A percentile compares a stretch with the other conserved stretches of the same genome.
Conservation (phyloP, 2,797 vertebrate species). For the Rhadinocentrus ornatus region DNA sequence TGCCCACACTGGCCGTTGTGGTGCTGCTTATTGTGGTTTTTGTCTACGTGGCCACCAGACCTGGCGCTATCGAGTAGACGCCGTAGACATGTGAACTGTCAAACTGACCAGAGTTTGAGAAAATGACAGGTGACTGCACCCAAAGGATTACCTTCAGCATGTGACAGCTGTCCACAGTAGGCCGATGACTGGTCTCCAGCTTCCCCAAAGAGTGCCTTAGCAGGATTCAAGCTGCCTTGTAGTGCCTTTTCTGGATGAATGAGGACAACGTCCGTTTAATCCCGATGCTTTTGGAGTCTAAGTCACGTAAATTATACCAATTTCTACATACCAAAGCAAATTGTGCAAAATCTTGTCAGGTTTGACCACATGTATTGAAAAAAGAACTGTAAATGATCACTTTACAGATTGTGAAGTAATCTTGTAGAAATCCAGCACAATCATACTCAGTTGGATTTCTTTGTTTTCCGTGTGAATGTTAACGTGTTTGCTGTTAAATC, state of each 20-base stretch:
- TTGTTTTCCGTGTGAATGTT: neutral
- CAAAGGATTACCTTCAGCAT: slow-evolving; percentile 44
- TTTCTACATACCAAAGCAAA: neutral
- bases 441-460: neutral
- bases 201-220: slow-evolving; percentile 44
- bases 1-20: slow-evolving; percentile 90
- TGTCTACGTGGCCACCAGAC: slow-evolving; percentile 94
- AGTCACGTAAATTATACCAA: neutral
- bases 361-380: neutral
- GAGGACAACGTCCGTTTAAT: neutral
- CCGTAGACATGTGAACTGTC: slow-evolving; percentile 14
- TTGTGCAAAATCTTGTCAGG: neutral
- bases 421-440: neutral
- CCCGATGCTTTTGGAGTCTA: neutral
- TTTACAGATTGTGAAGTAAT: neutral
- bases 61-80: slow-evolving; percentile 85
- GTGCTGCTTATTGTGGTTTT: slow-evolving; percentile 93
- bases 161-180: slow-evolving; percentile 16
- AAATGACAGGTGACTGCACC: slow-evolving; percentile 33
- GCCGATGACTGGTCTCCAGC: slow-evolving; percentile 15
- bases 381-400: neutral
- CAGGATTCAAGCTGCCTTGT: slow-evolving; percentile 46
- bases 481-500: too few species aligned
- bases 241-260: slow-evolving; percentile 79
- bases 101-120: slow-evolving; percentile 18